phyloP scores from a whole-genome alignment of 2,888 invertebrate genomes.

The Chalcosyrphus nemorum region DNA sequence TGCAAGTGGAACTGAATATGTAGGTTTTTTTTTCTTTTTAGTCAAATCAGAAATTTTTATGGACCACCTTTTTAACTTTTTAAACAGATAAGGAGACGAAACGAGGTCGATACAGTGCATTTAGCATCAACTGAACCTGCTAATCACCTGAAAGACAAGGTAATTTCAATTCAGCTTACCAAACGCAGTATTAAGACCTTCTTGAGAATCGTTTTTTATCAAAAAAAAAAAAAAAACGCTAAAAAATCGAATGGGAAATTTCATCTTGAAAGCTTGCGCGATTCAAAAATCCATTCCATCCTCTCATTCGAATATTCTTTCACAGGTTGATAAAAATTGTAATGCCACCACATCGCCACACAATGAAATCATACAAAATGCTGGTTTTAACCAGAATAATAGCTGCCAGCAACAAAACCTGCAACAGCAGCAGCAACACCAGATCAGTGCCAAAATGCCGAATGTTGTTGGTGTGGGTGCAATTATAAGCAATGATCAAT shows the following conservation, averaged over 20 bases:
- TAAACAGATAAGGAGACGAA: slow-evolving; percentile 84
- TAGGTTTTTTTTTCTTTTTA: too few relatives aligned
- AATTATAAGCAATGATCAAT: slow-evolving; percentile 66
- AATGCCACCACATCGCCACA: slow-evolving; percentile 85
- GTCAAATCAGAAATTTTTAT: too few relatives aligned
- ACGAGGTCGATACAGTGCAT: slow-evolving; percentile 86
- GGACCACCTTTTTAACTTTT: too few relatives aligned
- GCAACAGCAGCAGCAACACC: slow-evolving; percentile 59
- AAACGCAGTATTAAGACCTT: neutral
- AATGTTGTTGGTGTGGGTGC: slow-evolving; percentile 70
- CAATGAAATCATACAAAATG: slow-evolving; percentile 76
- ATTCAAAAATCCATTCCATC: neutral
- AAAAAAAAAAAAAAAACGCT: neutral
- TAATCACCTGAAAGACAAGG: slow-evolving; percentile 83
- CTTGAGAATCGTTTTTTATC: neutral
- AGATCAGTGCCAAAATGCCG: slow-evolving; percentile 41
- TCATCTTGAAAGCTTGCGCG: neutral
- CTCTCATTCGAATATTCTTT: slow-evolving; percentile 22
- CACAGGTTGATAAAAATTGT: slow-evolving; percentile 86
- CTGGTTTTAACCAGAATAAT: slow-evolving; percentile 78
- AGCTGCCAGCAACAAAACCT: slow-evolving; percentile 77
- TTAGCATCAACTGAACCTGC: slow-evolving; percentile 85
- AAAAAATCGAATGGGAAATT: neutral
- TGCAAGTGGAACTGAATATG: slow-evolving; percentile 82
- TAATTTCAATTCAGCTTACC: slow-evolving; percentile 64